Conservation (phyloP, 1,140 invertebrate species). For the Cotesia glomerata region DNA sequence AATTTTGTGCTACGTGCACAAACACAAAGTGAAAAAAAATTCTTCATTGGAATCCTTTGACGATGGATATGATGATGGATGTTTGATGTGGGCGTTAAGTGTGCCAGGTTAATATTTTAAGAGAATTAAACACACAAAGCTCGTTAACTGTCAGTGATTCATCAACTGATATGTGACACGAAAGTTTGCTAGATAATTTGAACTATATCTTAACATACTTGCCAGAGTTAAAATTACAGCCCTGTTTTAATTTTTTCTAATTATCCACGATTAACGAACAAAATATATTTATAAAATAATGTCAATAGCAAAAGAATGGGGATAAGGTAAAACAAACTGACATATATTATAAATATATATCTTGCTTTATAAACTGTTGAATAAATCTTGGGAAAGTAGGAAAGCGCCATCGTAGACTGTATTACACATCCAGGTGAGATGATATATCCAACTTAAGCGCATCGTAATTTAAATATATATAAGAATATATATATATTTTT, state of each 20-base stretch:
- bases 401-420: slow-evolving; percentile 41
- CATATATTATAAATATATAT: slow-evolving; percentile 31
- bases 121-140: not conserved
- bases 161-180: not conserved
- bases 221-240: slow-evolving; percentile 58
- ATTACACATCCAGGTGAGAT: slow-evolving; percentile 39
- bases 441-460: slow-evolving; percentile 41
- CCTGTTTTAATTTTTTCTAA: slow-evolving; percentile 31
- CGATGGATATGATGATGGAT: no score
- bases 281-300: not conserved
- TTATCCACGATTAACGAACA: slow-evolving; percentile 1
- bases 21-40: no score
- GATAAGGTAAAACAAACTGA: slow-evolving; percentile 48
- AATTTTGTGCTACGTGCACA: no score
- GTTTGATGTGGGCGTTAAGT: not conserved
- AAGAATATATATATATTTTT: slow-evolving; percentile 39
- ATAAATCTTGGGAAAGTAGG: slow-evolving; percentile 47
- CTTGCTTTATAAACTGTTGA: slow-evolving; percentile 53
- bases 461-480: slow-evolving; percentile 33
- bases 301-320: slow-evolving; percentile 20
- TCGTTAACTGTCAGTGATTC: not conserved
- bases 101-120: not conserved
- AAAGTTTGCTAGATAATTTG: slow-evolving; percentile 61
- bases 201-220: slow-evolving; percentile 59
- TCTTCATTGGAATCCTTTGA: no score